Evolutionary conservation across 64 coral and sea anemone species (phyloP).

Genomic region (Pocillopora damicornis): DNA sequence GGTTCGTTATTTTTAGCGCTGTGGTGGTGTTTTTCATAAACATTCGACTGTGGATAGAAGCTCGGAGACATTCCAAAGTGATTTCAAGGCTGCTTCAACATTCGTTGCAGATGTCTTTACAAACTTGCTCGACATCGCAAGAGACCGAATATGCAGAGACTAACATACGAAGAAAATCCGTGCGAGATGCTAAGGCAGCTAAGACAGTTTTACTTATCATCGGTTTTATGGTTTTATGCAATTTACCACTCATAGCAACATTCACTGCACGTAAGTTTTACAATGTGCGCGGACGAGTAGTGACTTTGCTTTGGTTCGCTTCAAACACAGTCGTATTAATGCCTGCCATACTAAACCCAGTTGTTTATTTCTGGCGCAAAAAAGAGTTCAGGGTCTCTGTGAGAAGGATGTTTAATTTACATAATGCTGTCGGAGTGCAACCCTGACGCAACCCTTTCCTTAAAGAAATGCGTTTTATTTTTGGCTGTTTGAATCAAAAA

Average conservation of each 20-base stretch:
- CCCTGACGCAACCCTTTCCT: background rate
- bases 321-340: conserved; percentile 39
- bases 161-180: background rate
- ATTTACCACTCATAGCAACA: conserved; percentile 44
- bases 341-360: conserved; percentile 24
- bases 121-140: background rate
- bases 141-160: background rate
- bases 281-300: conserved; percentile 22
- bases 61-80: background rate
- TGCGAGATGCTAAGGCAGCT: conserved; percentile 28
- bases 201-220: conserved; percentile 35
- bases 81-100: background rate
- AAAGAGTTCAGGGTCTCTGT: conserved; percentile 32
- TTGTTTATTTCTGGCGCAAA: conserved; percentile 60
- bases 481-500: no score
- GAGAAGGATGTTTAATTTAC: conserved; percentile 6
- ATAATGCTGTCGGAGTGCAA: background rate
- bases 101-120: background rate
- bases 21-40: conserved; percentile 29
- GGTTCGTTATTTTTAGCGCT: conserved; percentile 34
- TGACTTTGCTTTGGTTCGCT: conserved; percentile 42
- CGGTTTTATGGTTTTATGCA: conserved; percentile 42
- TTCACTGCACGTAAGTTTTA: conserved; percentile 50
- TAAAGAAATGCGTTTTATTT: background rate
- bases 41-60: conserved; percentile 27